Evolutionary conservation across 2,888 invertebrate species (phyloP).

Genomic region (Balanococcus diminutus): DNA sequence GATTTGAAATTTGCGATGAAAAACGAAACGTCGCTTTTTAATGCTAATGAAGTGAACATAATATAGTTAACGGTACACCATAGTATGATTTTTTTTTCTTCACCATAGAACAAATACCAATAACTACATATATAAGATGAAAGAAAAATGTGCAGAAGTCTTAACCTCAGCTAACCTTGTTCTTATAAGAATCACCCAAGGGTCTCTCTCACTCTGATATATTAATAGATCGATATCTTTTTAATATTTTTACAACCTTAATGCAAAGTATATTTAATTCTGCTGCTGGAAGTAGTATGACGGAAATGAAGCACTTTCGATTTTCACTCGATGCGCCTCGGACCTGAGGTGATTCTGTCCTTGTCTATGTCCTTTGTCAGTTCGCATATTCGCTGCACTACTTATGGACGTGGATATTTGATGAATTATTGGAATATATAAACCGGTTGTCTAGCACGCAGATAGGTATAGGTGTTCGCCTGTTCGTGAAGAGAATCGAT

Average conservation of each 20-base stretch:
- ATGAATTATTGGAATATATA: not conserved
- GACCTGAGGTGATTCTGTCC: not conserved
- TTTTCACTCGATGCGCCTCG: slow-evolving; percentile 7
- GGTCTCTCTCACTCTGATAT: not conserved
- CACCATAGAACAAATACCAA: not conserved
- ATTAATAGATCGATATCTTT: not conserved
- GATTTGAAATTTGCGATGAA: slow-evolving; percentile 21
- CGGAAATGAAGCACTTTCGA: not conserved
- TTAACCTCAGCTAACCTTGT: not conserved
- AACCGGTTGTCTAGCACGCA: not conserved
- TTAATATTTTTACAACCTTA: slow-evolving; percentile 3
- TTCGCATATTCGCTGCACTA: not conserved
- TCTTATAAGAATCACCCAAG: not conserved
- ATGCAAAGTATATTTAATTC: not conserved
- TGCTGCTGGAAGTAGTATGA: not conserved
- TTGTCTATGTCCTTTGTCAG: slow-evolving; percentile 11
- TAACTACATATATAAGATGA: not conserved
- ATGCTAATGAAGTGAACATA: slow-evolving; percentile 5
- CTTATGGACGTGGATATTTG: not conserved
- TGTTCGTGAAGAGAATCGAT: not conserved
- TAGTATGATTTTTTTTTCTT: not conserved
- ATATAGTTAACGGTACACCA: not conserved
- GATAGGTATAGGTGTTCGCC: not conserved
- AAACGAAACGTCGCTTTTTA: not conserved
- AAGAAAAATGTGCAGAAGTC: not conserved